These are phyloP conservation scores for Holcopasites calliopsidis DNA, from an alignment of 1,140 invertebrate genomes.

Conservation along the genomic window DNA sequence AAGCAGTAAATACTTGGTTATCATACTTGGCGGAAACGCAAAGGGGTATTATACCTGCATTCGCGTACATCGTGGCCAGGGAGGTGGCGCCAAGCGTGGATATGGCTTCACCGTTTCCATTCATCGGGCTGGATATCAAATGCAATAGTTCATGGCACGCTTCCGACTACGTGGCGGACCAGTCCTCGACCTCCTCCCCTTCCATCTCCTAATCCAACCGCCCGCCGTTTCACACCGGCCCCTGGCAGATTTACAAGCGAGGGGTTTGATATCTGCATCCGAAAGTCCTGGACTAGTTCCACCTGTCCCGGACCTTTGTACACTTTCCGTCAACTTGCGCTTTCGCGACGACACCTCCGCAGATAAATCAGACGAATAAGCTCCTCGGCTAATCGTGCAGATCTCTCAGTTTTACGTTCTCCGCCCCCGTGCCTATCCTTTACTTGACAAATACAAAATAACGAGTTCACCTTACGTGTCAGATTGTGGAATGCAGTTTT, in stretches of 20 bases:
- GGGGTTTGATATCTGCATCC: constrained; percentile 58
- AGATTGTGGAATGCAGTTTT: too few species aligned
- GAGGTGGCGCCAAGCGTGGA: constrained; percentile 60
- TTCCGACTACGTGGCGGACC: constrained; percentile 66
- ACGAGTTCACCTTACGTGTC: too few species aligned
- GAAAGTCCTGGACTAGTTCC: constrained; percentile 50
- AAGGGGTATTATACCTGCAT: constrained; percentile 70
- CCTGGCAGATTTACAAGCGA: constrained; percentile 64
- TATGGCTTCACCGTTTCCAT: constrained; percentile 66
- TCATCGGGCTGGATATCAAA: constrained; percentile 70
- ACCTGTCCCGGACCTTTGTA: constrained; percentile 50
- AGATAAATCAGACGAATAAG: constrained; percentile 12
- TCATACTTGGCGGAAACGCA: constrained; percentile 75
- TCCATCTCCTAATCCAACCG: constrained; percentile 61
- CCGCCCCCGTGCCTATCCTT: too few species aligned
- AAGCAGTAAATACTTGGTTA: constrained; percentile 78
- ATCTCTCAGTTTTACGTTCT: background rate
- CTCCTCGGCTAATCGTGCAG: background rate
- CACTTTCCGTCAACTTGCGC: constrained; percentile 27
- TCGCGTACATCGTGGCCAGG: constrained; percentile 63
- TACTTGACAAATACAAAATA: too few species aligned
- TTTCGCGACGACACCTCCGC: background rate
- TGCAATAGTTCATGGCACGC: constrained; percentile 67
- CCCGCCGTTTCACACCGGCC: constrained; percentile 61
- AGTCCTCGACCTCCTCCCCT: constrained; percentile 64